Evolutionary conservation across 2,797 vertebrate species (phyloP), one percentile per base, ranked within the genome.

Genomic region (Notolepis coatsorum): DNA sequence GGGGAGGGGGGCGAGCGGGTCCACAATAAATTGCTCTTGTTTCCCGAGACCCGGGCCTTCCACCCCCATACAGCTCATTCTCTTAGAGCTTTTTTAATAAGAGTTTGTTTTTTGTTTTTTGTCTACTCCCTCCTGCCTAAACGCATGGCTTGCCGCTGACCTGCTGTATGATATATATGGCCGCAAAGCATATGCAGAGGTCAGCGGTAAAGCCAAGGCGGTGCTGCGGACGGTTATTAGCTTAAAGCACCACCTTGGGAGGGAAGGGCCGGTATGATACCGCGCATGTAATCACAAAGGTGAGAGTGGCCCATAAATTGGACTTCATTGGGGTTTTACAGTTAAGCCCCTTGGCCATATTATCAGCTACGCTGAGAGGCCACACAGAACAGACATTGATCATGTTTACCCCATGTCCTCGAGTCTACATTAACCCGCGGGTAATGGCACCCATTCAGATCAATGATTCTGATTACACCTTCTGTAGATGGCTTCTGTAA

Each of bases 1-100:
- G 71, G 38, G 46, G 64, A 48, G 70, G 68, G 70, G 62, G 68
- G 71, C n/a, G 69, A 69, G 60, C 60, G 79, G 82, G 77, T 80
- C 81, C 79, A 61, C 68, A 62, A 87, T 90, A 79, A 84, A 82
- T 90, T 84, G 80, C 67, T 71, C 45, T 46, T 2, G 3, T 54
- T 63, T 33, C 42, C 42, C n/a, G n/a, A 3, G 23, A 27, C 41
- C 39, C 18, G 15, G 55, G 59, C 54, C 38, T 62, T 52, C 28
- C 31, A 25, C 49, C 43, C 48, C 42, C 46, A 61, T 64, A 73
- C 27, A 1, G 62, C 71, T 81, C 8, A 79, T 85, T 84, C 73
- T 60, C 56, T 75, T 53, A 51, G 35, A 70, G 50, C 57, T 66
- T 70, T 77, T n/a, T 78, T 72, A 67, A 68, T 66, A 67, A 60